Evolutionary conservation across 2,113 vertebrate species (phyloP), one percentile per base, ranked within the genome.

Genomic region (Mastomys coucha): DNA sequence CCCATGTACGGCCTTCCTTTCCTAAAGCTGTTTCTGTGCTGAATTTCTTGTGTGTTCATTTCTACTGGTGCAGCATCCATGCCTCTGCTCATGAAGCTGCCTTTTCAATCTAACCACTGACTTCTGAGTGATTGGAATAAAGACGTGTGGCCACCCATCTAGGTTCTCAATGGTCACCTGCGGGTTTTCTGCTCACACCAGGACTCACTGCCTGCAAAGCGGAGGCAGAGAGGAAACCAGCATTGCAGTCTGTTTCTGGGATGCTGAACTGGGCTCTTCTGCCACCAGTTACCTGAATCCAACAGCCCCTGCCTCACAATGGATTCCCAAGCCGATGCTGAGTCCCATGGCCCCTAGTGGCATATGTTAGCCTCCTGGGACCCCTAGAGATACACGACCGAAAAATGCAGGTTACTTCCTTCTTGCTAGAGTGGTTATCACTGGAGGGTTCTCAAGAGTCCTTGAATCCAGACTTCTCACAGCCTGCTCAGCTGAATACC

Each of bases 81-180:
- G 36, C 45, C 45, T 93, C 80, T 72, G 33, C 42, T 75, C 28
- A 26, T 60, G 33, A 89, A 20, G 75, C 69, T 89, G 67, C 53
- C 78, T 95, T 96, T 89, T 95, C 85, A 87, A 33, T 53, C 86
- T 76, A 70, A 85, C 82, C n/a, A 70, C 45, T 91, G 75, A 89
- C 60, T 89, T 42, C 58, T 45, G 65, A 91, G 63, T 76, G 88
- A 84, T 69, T 12, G 49, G 16, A 75, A 36, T 58, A 53, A 63
- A 77, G 45, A 95, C 16, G 10, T 77, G 75, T 91, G 31, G 5
- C 75, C 39, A 2, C 39, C 33, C 36, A 6, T n/a, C 77, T 80
- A 58, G 3, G 56, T 17, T 20, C 17, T 20, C 0, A 5, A 16
- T 16, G 67, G 31, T 69, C 67, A 33, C 51, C 69, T 17, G 12